Evolutionary conservation across 2,113 vertebrate species (phyloP).

Genomic region (Aptenodytes forsteri): DNA sequence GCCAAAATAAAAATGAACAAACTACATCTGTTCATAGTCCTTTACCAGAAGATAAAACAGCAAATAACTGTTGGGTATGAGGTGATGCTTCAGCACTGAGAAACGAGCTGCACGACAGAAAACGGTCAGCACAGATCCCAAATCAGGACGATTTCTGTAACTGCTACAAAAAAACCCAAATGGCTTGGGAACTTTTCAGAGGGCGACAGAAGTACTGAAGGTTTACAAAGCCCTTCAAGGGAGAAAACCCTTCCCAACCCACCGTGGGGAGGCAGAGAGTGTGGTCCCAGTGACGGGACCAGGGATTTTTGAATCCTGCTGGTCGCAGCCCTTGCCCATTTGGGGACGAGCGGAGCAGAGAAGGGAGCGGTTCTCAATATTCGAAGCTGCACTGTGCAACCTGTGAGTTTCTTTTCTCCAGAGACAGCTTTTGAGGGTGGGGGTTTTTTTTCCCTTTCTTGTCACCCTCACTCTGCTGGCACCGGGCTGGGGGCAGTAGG

Average conservation of each 20-base stretch:
- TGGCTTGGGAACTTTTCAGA: not conserved
- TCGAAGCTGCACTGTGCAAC: not conserved
- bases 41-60: not conserved
- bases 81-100: not conserved
- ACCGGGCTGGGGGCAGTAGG: not conserved
- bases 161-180: too few species aligned
- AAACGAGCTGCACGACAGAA: rapidly evolving
- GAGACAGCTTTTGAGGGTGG: not conserved
- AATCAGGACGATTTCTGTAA: rapidly evolving
- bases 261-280: rapidly evolving
- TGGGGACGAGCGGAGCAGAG: not conserved
- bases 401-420: rapidly evolving
- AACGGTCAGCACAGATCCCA: rapidly evolving
- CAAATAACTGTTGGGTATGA: not conserved
- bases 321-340: rapidly evolving
- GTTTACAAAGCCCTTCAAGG: not conserved
- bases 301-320: not conserved
- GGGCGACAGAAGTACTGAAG: rapidly evolving
- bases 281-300: not conserved
- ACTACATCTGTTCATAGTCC: not conserved
- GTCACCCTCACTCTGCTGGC: not conserved
- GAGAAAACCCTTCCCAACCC: not conserved
- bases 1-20: not conserved
- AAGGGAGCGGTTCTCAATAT: not conserved
- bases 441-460: not conserved